Percentiles rank a stretch among this genome's conserved stretches.
phyloP scores from a whole-genome alignment of 2,888 invertebrate species.

The Steinernema hermaphroditum region DNA sequence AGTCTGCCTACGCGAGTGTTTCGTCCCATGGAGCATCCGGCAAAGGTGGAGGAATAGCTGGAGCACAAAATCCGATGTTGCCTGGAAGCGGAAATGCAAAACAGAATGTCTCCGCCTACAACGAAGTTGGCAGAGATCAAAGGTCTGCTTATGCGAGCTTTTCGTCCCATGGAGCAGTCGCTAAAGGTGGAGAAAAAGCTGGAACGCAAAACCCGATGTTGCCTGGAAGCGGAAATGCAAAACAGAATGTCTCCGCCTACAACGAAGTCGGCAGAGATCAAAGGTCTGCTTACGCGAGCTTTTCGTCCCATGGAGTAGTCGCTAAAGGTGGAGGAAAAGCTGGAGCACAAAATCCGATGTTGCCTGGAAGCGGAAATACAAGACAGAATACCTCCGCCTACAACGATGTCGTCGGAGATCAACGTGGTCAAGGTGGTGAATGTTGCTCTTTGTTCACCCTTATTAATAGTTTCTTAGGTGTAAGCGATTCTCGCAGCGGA shows the following conservation, averaged over 20 bases:
- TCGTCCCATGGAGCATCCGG: neutral
- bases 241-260: slow-evolving; percentile 4
- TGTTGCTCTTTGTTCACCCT: neutral
- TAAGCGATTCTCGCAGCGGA: neutral
- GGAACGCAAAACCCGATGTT: neutral
- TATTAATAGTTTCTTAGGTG: neutral
- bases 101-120: slow-evolving; percentile 11
- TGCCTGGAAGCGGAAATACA: neutral
- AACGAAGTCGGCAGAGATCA: slow-evolving; percentile 4
- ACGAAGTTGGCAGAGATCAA: slow-evolving; percentile 2
- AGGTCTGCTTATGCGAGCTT: neutral
- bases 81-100: neutral
- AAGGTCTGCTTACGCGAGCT: neutral
- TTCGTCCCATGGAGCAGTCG: neutral
- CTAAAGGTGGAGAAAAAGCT: neutral
- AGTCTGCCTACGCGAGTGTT: slow-evolving; percentile 1
- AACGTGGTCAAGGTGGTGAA: neutral
- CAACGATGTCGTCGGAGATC: slow-evolving; percentile 15
- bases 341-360: neutral
- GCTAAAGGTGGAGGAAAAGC: neutral
- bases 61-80: neutral
- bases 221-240: neutral
- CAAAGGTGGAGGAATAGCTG: neutral
- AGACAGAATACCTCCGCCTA: neutral
- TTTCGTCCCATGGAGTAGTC: neutral